phyloP scores from a whole-genome alignment of 2,888 invertebrate genomes.

The Pardosa pseudoannulata region DNA sequence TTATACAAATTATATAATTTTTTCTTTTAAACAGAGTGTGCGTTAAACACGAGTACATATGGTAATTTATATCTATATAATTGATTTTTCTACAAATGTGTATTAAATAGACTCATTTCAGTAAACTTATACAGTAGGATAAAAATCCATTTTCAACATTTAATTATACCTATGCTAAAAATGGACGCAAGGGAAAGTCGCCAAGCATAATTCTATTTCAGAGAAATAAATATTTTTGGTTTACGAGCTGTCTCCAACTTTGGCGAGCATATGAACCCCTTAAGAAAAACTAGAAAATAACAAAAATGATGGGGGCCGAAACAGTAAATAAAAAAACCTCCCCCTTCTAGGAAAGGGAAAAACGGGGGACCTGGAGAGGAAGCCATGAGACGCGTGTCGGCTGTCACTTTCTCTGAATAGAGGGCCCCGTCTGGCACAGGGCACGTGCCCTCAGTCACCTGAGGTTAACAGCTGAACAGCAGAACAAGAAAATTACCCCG shows the following conservation, averaged over 20 bases:
- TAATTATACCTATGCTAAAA: too few relatives aligned
- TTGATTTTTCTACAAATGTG: too few relatives aligned
- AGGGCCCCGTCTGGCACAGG: constrained; percentile 57
- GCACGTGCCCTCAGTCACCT: constrained; percentile 68
- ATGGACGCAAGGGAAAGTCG: too few relatives aligned
- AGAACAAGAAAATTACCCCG: constrained; percentile 58
- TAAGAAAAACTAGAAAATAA: not conserved
- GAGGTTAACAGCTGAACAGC: constrained; percentile 64
- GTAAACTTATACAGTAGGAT: too few relatives aligned
- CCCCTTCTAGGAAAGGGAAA: constrained; percentile 11
- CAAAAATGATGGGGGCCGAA: not conserved
- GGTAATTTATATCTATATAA: too few relatives aligned
- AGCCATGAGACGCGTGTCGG: constrained; percentile 52
- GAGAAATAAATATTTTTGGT: too few relatives aligned
- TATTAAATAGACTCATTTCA: too few relatives aligned
- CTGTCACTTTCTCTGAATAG: constrained; percentile 65
- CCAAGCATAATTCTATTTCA: too few relatives aligned
- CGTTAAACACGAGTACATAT: too few relatives aligned
- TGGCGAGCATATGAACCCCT: not conserved
- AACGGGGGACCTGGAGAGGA: not conserved
- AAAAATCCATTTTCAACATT: too few relatives aligned
- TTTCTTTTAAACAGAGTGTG: too few relatives aligned
- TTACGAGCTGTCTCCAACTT: not conserved
- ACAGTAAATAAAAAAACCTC: not conserved
- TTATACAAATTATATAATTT: too few relatives aligned